These are phyloP conservation scores for Tineola bisselliella DNA, from an alignment of 2,888 invertebrate genomes.

Conservation along the genomic window DNA sequence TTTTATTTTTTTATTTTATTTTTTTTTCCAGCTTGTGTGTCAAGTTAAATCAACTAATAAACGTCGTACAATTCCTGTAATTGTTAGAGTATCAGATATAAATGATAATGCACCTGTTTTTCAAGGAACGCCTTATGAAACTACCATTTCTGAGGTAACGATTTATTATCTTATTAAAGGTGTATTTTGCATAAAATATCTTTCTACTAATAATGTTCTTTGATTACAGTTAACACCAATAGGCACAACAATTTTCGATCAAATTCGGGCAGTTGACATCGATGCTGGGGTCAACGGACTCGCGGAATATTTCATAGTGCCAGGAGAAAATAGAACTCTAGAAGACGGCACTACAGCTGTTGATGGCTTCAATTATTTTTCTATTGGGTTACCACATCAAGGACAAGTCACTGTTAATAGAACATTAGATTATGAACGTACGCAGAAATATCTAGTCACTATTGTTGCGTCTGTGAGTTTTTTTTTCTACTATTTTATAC, in stretches of 20 bases:
- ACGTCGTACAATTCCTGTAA: conserved; percentile 86
- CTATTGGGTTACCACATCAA: conserved; percentile 88
- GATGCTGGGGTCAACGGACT: conserved; percentile 90
- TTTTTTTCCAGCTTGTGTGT: conserved; percentile 77
- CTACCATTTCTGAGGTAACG: conserved; percentile 83
- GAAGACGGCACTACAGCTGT: conserved; percentile 66
- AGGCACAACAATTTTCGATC: conserved; percentile 86
- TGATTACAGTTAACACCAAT: conserved; percentile 80
- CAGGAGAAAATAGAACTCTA: conserved; percentile 63
- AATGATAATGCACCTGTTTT: conserved; percentile 91
- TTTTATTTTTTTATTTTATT: conserved; percentile 13
- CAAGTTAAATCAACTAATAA: conserved; percentile 82
- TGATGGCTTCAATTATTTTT: conserved; percentile 85
- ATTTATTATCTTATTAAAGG: background rate
- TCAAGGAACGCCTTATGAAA: conserved; percentile 84
- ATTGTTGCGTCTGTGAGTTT: conserved; percentile 86
- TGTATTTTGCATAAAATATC: background rate
- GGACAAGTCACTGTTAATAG: conserved; percentile 88
- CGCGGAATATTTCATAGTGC: conserved; percentile 85
- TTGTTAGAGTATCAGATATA: conserved; percentile 89
- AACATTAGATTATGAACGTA: conserved; percentile 88
- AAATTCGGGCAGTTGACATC: conserved; percentile 80
- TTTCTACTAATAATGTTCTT: background rate
- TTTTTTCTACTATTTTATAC: no score
- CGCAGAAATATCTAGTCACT: conserved; percentile 86